Percentiles rank a stretch among this genome's conserved stretches.
These are phyloP conservation scores for Chelon labrosus DNA, from an alignment of 2,797 vertebrate genomes.

Conservation along the genomic window DNA sequence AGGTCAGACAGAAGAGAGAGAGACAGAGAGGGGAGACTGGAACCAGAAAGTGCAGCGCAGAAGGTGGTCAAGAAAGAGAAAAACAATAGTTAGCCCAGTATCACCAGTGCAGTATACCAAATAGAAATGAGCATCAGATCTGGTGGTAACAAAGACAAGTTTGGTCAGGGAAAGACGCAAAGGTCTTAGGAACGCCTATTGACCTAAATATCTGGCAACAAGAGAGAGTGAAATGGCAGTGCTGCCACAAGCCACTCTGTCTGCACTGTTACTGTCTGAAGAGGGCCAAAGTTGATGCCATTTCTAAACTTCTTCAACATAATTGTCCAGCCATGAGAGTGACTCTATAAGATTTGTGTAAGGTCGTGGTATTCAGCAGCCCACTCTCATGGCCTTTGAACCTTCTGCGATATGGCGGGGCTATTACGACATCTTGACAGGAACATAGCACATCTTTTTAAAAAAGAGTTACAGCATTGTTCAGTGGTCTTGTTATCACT, in stretches of 20 bases:
- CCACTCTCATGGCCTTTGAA: too few species aligned
- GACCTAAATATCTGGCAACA: constrained; percentile 5
- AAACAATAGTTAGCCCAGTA: constrained; percentile 79
- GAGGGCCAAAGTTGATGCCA: too few species aligned
- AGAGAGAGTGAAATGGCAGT: background rate
- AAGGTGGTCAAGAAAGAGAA: constrained; percentile 44
- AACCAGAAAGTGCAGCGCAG: constrained; percentile 84
- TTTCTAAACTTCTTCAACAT: too few species aligned
- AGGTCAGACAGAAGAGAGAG: constrained; percentile 81
- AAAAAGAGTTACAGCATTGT: too few species aligned
- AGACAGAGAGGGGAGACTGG: constrained; percentile 72
- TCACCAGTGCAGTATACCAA: constrained; percentile 83
- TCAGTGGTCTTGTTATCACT: too few species aligned
- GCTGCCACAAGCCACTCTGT: background rate
- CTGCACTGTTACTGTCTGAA: too few species aligned
- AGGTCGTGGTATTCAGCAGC: too few species aligned
- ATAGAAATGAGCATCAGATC: constrained; percentile 83
- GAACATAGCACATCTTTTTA: too few species aligned
- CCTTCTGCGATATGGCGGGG: too few species aligned
- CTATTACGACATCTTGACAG: too few species aligned
- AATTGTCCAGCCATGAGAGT: too few species aligned
- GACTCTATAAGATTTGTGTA: too few species aligned
- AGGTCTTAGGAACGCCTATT: background rate
- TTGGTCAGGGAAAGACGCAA: constrained; percentile 35
- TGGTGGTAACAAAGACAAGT: constrained; percentile 72